Evolutionary conservation across 2,888 invertebrate species (phyloP), one percentile per base, ranked within the genome.

Genomic region (Cactoblastis cactorum): DNA sequence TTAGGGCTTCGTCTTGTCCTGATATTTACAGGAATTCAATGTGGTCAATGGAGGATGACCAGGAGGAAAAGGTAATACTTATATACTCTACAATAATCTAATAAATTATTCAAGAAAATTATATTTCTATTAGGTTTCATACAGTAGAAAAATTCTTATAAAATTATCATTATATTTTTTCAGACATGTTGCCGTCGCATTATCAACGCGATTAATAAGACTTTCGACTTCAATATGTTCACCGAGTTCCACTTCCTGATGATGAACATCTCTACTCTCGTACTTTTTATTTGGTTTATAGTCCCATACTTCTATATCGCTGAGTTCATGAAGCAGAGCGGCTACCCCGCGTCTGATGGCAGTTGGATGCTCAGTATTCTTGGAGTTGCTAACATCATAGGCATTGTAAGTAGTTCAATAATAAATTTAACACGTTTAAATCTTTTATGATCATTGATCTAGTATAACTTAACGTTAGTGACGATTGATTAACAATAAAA

Each of bases 251-350:
- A 95, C 71, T 97, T 96, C 78, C 81, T 95, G 49, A 91, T 96
- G 69, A 94, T 97, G 90, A 96, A 96, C 55, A 71, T 97, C 11
- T 96, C 97, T n/a, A 97, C 97, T 52, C 92, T 97, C 61, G 91
- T 97, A 53, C 91, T 98, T 49, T 98, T 98, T 83, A 94, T 95
- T 68, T 97, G 97, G 95, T 96, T 96, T 79, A 98, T 98, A 70
- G 96, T 98, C 55, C 97, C 98, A 34, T 98, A 98, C 83, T 96
- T 98, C 76, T 98, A 97, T 83, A 92, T 98, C 57, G 94, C 95
- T 32, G 95, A 96, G 67, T 94, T 95, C 74, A 94, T 96, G 86
- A 88, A 90, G 32, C 71, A 69, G 56, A 78, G 66, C 50, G 91
- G 92, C 8, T 92, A 93, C 62, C 91, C 92, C 1, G 94, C 95